These are phyloP conservation scores for Meteorus colon DNA, from an alignment of 2,888 invertebrate genomes.

Conservation along the genomic window DNA sequence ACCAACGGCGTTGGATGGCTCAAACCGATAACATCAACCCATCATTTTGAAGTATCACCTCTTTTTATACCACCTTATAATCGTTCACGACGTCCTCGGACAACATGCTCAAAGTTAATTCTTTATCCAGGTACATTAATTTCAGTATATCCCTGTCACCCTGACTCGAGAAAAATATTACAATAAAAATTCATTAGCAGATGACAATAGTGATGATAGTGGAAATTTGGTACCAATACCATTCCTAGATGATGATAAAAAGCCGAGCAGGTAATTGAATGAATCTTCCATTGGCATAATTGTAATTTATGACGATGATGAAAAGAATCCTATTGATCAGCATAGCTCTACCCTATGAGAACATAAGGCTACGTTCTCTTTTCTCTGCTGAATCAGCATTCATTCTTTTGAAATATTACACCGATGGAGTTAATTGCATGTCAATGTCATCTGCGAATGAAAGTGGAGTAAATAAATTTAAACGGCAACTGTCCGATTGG, in stretches of 20 bases:
- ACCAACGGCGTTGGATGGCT: slow-evolving; percentile 79
- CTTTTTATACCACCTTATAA: slow-evolving; percentile 30
- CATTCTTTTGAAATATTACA: slow-evolving; percentile 76
- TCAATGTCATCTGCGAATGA: slow-evolving; percentile 67
- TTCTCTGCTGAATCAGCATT: slow-evolving; percentile 72
- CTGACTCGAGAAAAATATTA: neutral
- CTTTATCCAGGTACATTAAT: slow-evolving; percentile 41
- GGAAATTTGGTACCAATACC: slow-evolving; percentile 75
- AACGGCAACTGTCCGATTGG: slow-evolving; percentile 76
- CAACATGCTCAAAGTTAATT: slow-evolving; percentile 36
- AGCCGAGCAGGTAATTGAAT: slow-evolving; percentile 70
- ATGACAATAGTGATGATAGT: slow-evolving; percentile 25
- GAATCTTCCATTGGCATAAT: slow-evolving; percentile 6
- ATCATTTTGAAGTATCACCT: slow-evolving; percentile 58
- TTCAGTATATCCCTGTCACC: neutral
- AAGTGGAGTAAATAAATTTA: slow-evolving; percentile 71
- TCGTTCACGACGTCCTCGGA: neutral
- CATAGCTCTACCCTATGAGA: slow-evolving; percentile 79
- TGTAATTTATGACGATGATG: slow-evolving; percentile 20
- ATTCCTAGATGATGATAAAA: slow-evolving; percentile 76
- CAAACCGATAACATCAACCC: slow-evolving; percentile 57
- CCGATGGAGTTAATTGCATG: slow-evolving; percentile 76
- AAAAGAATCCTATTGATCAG: slow-evolving; percentile 53
- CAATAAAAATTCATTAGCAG: neutral
- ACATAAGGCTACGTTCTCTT: slow-evolving; percentile 74